phyloP scores from a whole-genome alignment of 2,797 vertebrate genomes.

The Sus cebifrons region DNA sequence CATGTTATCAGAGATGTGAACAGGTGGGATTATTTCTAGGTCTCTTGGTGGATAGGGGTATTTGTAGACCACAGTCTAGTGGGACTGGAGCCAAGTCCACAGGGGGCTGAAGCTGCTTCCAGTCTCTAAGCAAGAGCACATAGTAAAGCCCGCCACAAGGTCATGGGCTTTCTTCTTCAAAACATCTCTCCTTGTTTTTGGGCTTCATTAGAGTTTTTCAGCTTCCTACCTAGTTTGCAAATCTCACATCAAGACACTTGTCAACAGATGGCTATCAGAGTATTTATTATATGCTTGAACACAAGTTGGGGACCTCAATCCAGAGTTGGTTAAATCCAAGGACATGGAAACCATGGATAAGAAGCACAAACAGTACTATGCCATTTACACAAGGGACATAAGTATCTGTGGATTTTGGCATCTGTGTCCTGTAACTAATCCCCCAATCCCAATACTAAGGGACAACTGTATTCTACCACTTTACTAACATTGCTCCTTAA shows the following conservation, averaged over 20 bases:
- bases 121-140: fast-evolving
- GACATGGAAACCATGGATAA: not conserved
- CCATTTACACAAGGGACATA: not conserved
- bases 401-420: not conserved
- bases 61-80: not conserved
- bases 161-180: not conserved
- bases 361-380: not conserved
- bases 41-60: no score
- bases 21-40: not conserved
- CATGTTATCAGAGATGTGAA: not conserved
- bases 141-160: not conserved
- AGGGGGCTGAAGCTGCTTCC: not conserved
- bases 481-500: not conserved
- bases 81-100: not conserved
- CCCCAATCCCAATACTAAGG: not conserved
- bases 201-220: not conserved
- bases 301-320: not conserved
- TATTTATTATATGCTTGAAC: not conserved
- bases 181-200: not conserved
- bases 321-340: not conserved
- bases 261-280: not conserved
- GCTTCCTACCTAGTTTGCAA: not conserved
- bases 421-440: not conserved
- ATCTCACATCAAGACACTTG: not conserved
- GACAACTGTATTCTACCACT: not conserved